These are phyloP conservation scores for Cetonia aurata DNA, from an alignment of 2,888 invertebrate species.

Conservation along the genomic window DNA sequence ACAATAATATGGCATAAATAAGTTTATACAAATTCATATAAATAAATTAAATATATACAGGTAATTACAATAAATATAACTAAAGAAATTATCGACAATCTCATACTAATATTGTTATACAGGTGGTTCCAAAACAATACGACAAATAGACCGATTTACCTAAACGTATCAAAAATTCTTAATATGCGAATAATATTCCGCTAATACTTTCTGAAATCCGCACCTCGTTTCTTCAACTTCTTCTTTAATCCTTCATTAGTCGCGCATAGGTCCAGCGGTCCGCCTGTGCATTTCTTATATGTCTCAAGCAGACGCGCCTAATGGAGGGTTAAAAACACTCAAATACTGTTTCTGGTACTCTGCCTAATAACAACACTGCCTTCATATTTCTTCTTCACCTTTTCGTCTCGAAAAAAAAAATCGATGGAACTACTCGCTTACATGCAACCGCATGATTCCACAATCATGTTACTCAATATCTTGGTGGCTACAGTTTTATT, in stretches of 20 bases:
- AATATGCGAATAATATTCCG: conserved; percentile 11
- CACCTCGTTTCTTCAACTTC: neutral
- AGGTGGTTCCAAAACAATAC: neutral
- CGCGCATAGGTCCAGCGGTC: no score
- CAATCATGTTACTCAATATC: conserved; percentile 89
- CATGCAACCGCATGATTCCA: conserved; percentile 93
- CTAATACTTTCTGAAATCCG: conserved; percentile 19
- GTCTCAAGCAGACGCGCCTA: no score
- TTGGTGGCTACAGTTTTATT: conserved; percentile 84
- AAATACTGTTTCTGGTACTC: conserved; percentile 24
- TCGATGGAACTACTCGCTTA: conserved; percentile 61
- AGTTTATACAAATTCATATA: conserved; percentile 19
- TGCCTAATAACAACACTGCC: neutral
- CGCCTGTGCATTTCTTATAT: no score
- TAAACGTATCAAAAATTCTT: conserved; percentile 1
- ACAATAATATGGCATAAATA: conserved; percentile 11
- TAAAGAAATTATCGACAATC: neutral
- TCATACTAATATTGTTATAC: no score
- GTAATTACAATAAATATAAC: conserved; percentile 32
- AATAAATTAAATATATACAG: conserved; percentile 31
- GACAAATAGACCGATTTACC: no score
- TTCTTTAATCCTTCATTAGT: no score
- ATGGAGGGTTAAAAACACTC: no score
- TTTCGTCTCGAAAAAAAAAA: neutral
- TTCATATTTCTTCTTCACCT: neutral